Conservation (phyloP, 2,888 invertebrate genomes). For the Dascillus cervinus region DNA sequence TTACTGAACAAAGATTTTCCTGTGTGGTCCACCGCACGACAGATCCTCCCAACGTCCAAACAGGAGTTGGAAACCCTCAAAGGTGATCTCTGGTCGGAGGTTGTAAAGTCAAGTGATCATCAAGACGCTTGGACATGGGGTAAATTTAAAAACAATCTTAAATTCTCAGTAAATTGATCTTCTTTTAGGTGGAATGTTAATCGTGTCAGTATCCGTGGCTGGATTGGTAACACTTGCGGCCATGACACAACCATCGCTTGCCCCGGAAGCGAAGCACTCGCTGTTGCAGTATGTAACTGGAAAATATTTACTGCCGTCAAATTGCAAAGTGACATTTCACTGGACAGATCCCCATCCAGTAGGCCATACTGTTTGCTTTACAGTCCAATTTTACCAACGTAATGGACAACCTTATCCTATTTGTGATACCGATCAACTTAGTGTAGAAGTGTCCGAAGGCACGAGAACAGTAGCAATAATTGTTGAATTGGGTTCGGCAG, state of each 20-base stretch:
- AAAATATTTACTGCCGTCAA: slow-evolving; percentile 80
- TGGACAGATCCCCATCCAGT: slow-evolving; percentile 87
- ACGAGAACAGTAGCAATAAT: slow-evolving; percentile 76
- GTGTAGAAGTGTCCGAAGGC: slow-evolving; percentile 80
- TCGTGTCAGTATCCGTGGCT: slow-evolving; percentile 82
- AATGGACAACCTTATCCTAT: slow-evolving; percentile 93
- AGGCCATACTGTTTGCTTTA: slow-evolving; percentile 87
- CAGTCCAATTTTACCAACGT: slow-evolving; percentile 82
- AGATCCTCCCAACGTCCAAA: slow-evolving; percentile 75
- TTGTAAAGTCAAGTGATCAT: slow-evolving; percentile 77
- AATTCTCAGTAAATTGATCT: not conserved
- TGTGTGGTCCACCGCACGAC: slow-evolving; percentile 72
- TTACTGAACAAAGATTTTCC: slow-evolving; percentile 69
- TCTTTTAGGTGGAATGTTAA: slow-evolving; percentile 72
- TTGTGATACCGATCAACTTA: slow-evolving; percentile 85
- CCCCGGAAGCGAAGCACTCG: slow-evolving; percentile 85
- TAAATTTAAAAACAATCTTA: slow-evolving; percentile 35
- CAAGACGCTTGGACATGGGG: slow-evolving; percentile 90
- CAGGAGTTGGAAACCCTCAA: slow-evolving; percentile 70
- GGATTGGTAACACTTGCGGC: slow-evolving; percentile 83
- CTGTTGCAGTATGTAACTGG: slow-evolving; percentile 87
- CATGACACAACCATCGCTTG: slow-evolving; percentile 84
- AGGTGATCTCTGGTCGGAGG: slow-evolving; percentile 77
- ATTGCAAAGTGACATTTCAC: slow-evolving; percentile 81
- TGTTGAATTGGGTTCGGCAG: slow-evolving; percentile 80